Percentiles rank a stretch among this genome's conserved stretches.
phyloP scores from a whole-genome alignment of 2,888 invertebrate species.

The Eupithecia vulgata region DNA sequence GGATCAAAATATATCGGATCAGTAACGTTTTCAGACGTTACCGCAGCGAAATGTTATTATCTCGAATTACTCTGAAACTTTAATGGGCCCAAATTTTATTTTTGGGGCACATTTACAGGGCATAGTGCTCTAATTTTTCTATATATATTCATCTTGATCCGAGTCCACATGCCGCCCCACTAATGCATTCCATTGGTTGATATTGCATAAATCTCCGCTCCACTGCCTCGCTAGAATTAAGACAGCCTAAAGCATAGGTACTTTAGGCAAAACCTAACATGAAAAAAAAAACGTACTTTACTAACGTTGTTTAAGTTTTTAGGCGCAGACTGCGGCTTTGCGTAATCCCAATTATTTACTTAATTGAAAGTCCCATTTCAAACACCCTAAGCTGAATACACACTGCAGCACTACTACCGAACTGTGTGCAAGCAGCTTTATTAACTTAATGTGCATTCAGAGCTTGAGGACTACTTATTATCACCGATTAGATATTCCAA shows the following conservation, averaged over 20 bases:
- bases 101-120: too few species aligned
- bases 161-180: too few species aligned
- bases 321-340: neutral
- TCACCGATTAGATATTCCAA: neutral
- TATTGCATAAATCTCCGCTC: too few species aligned
- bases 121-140: too few species aligned
- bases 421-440: neutral
- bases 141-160: too few species aligned
- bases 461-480: neutral
- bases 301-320: neutral
- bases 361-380: constrained; percentile 7
- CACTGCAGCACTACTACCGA: neutral
- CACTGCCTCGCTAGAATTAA: too few species aligned
- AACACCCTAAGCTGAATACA: constrained; percentile 12
- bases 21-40: too few species aligned
- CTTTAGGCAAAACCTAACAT: neutral
- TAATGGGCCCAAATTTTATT: too few species aligned
- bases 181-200: too few species aligned
- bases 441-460: constrained; percentile 3
- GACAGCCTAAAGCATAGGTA: neutral
- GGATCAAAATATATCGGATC: too few species aligned
- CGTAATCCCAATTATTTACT: neutral
- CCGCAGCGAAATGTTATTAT: too few species aligned
- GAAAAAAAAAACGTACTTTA: neutral
- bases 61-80: too few species aligned